Evolutionary conservation across 2,888 invertebrate genomes (phyloP).

Genomic region (Parthenolecanium corni): DNA sequence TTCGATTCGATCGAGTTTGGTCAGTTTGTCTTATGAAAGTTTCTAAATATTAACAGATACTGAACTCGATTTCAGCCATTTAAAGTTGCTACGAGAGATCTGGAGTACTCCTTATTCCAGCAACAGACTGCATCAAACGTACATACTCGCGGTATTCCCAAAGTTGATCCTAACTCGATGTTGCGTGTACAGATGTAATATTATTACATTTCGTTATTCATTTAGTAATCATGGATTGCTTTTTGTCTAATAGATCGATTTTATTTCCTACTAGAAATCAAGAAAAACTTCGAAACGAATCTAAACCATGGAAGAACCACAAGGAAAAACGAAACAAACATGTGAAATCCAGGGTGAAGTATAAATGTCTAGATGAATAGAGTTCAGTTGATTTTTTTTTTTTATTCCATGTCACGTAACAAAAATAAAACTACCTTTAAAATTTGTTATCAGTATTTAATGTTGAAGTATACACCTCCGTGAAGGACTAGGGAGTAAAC

Average conservation of each 20-base stretch:
- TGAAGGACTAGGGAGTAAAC: no score
- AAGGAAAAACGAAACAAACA: constrained; percentile 81
- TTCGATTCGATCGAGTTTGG: background rate
- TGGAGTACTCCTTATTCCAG: constrained; percentile 11
- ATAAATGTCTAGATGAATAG: constrained; percentile 72
- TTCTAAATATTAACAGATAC: background rate
- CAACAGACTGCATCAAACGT: constrained; percentile 10
- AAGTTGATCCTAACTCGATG: constrained; percentile 7
- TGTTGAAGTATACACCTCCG: no score
- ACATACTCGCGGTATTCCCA: constrained; percentile 2
- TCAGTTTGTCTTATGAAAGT: background rate
- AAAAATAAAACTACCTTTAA: no score
- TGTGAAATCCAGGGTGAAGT: constrained; percentile 79
- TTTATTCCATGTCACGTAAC: no score
- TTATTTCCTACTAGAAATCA: background rate
- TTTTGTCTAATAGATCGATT: background rate
- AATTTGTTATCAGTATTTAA: no score
- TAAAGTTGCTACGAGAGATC: constrained; percentile 20
- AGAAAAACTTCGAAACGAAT: background rate
- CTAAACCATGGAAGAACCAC: constrained; percentile 69
- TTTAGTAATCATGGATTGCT: background rate
- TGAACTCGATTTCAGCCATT: constrained; percentile 14
- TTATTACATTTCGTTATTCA: background rate
- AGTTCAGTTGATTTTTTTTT: no score
- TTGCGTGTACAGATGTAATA: background rate